Base-by-base conservation (phyloP, 2,888 invertebrate species). In the Eupithecia pulchellata region DNA sequence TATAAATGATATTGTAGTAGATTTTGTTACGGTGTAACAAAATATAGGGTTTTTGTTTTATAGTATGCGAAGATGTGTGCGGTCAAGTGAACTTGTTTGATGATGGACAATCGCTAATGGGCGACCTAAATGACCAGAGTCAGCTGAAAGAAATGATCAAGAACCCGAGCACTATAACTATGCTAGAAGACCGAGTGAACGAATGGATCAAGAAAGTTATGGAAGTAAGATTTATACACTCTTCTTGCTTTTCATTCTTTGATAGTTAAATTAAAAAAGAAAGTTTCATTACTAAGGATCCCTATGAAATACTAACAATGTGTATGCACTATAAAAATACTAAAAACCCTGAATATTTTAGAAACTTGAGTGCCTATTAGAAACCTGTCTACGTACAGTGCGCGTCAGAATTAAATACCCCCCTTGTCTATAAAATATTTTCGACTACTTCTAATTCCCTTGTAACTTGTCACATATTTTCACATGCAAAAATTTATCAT, bases 51-150 rank as follows among this genome's bases (percentile, higher is more conserved):
- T 58, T 30, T 66, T 62, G 55, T 13, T 34, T 52, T 17, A n/a
- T 77, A 95, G 98, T 98, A 0, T 98, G 98, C 80, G 98, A 98
- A 88, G 97, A 97, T 87, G 97, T 98, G 0, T 97, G 97, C 80
- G 96, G 96, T 75, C 96, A 97, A 86, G 95, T 95, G 5, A 97
- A 97, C 82, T 93, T 98, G 39, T 97, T 98, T 80, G 96, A 97
- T 68, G 97, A 97, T 80, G 96, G 96, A 0, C 95, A 95, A 78
- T 90, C 90, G 25, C 89, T 96, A 77, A 96, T 97, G 91, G 94
- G 93, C 8, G 93, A 93, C 60, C 90, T 96, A 20, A 94, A 95
- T 64, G 95, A 95, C 73, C 93, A 95, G 64, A 96, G 96, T 2
- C 97, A 97, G 77, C 95, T 97, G 0, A 97, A 97, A 82, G 96